These are phyloP conservation scores for Pteronotus mesoamericanus DNA, from an alignment of 2,797 vertebrate species.

Conservation along the genomic window DNA sequence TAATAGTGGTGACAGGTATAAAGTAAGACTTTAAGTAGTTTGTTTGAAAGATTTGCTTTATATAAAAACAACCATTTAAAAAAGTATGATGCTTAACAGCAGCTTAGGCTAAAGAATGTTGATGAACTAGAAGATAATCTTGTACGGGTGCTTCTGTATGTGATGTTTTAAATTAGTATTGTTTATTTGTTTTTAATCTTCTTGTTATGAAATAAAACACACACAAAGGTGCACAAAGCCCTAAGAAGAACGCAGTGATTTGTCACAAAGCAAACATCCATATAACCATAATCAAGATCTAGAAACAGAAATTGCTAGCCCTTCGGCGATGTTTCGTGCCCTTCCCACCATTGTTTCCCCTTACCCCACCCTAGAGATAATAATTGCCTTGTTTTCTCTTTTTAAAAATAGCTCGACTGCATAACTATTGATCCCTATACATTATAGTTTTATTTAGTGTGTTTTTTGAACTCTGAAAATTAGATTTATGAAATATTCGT, in stretches of 20 bases:
- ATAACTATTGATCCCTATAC: neutral
- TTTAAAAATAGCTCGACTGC: neutral
- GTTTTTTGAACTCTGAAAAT: neutral
- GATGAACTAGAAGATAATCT: neutral
- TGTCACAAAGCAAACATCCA: neutral
- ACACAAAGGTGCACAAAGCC: neutral
- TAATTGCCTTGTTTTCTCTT: neutral
- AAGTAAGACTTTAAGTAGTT: neutral
- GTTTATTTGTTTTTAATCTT: neutral
- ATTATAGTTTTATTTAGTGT: neutral
- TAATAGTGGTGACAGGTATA: neutral
- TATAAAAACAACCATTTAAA: neutral
- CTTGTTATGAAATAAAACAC: neutral
- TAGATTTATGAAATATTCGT: neutral
- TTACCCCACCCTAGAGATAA: neutral
- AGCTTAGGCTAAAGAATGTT: neutral
- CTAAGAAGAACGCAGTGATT: neutral
- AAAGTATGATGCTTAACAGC: neutral
- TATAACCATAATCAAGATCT: neutral
- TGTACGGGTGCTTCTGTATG: neutral
- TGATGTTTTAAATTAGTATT: neutral
- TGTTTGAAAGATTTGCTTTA: neutral
- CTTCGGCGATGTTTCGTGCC: neutral
- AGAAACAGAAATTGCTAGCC: constrained; percentile 3
- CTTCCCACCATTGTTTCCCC: neutral